A percentile compares a stretch with the other conserved stretches of the same genome.
Evolutionary conservation across 2,113 vertebrate genomes (phyloP).

Genomic region (Pachypanchax playfairii): DNA sequence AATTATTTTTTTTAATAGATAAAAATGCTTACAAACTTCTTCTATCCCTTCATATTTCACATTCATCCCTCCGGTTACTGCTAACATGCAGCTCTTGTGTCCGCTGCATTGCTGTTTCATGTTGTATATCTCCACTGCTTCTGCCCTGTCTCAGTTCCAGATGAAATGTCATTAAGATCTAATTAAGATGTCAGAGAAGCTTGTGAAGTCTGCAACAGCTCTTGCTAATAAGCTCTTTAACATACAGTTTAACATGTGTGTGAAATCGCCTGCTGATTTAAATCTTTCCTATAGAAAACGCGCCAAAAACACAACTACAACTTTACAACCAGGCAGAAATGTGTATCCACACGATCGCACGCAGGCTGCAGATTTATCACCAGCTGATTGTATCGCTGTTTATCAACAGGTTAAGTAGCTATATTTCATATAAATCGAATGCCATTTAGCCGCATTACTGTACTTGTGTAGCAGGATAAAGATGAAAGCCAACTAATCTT

Average conservation of each 20-base stretch:
- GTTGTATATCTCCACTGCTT: constrained; percentile 39
- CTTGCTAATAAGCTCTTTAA: constrained; percentile 77
- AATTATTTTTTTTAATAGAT: constrained; percentile 24
- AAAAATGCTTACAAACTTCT: constrained; percentile 6
- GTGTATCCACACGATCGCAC: background rate
- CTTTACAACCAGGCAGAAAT: constrained; percentile 1
- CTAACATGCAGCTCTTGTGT: constrained; percentile 6
- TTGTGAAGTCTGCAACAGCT: constrained; percentile 69
- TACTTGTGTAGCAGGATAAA: constrained; percentile 1
- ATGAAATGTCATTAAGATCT: constrained; percentile 83
- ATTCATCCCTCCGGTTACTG: constrained; percentile 2
- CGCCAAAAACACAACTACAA: constrained; percentile 22
- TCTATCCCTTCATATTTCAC: constrained; percentile 15
- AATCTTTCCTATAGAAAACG: constrained; percentile 39
- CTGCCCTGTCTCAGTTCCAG: constrained; percentile 52
- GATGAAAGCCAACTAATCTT: constrained; percentile 46
- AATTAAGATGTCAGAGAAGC: constrained; percentile 80
- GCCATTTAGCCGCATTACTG: constrained; percentile 18
- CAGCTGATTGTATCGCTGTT: constrained; percentile 26
- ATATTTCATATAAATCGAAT: constrained; percentile 33
- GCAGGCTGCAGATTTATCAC: constrained; percentile 8
- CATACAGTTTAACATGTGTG: constrained; percentile 61
- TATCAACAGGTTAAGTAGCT: constrained; percentile 36
- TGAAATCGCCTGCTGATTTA: constrained; percentile 58
- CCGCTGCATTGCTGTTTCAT: constrained; percentile 12